Conservation (phyloP, 2,888 invertebrate species). For the Anticlea derivata region DNA sequence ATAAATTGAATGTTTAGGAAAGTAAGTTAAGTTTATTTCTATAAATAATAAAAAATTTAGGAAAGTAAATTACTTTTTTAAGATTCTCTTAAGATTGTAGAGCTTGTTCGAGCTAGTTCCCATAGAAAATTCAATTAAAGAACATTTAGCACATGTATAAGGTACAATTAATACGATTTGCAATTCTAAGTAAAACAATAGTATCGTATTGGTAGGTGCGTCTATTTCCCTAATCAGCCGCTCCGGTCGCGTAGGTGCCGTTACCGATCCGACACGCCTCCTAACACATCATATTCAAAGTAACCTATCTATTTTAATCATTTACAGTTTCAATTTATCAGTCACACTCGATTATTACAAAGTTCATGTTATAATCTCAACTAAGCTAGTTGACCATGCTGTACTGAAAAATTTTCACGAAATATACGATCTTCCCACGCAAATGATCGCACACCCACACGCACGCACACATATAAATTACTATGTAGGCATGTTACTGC, state of each 20-base stretch:
- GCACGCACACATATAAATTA: slow-evolving; percentile 41
- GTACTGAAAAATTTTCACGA: slow-evolving; percentile 55
- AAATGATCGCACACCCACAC: slow-evolving; percentile 45
- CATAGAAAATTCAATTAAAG: too few relatives aligned
- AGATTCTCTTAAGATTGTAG: too few relatives aligned
- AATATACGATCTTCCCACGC: slow-evolving; percentile 56
- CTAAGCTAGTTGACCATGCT: slow-evolving; percentile 33
- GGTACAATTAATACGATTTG: slow-evolving; percentile 28
- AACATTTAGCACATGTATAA: neutral
- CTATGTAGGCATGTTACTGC: slow-evolving; percentile 50
- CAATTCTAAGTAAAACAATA: slow-evolving; percentile 58
- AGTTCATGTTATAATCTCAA: slow-evolving; percentile 18
- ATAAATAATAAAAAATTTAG: too few relatives aligned
- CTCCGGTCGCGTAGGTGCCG: slow-evolving; percentile 66
- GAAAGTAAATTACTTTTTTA: too few relatives aligned
- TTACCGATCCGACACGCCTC: slow-evolving; percentile 65
- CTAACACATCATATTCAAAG: slow-evolving; percentile 38
- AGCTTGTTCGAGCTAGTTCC: too few relatives aligned
- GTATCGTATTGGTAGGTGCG: slow-evolving; percentile 50
- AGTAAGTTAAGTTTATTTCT: too few relatives aligned
- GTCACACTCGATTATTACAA: slow-evolving; percentile 9
- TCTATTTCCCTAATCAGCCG: slow-evolving; percentile 69
- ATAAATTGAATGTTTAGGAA: too few relatives aligned
- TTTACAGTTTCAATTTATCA: slow-evolving; percentile 5
- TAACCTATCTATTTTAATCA: slow-evolving; percentile 24